Base-by-base conservation (phyloP, 1,140 invertebrate species). In the Drosophila kurseongensis region DNA sequence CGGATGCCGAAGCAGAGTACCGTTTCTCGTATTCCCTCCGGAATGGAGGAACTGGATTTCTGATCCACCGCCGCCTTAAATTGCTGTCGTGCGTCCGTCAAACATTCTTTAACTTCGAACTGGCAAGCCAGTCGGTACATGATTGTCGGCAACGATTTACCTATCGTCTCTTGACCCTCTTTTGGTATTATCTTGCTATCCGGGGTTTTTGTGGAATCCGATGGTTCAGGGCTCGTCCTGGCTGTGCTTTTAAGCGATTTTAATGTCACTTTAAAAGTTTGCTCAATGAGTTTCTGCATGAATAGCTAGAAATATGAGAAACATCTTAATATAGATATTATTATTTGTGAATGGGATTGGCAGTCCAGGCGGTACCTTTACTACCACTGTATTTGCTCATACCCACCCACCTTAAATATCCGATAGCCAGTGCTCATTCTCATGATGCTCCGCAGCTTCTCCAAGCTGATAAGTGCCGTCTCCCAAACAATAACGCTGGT, bases 1-100 rank as follows among this genome's bases (percentile, higher is more conserved):
- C 93, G 93, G 0, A 98, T 93, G 0, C 95, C 96, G 42, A 94
- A 95, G 92, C 97, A 98, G 90, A 97, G 97, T 16, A 97, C 95
- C 0, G 94, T 92, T 1, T 92, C 81, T 38, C 95, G 94, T 23
- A 97, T 92, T 90, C 97, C 96, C 61, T 94, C 94, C 1, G 96
- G 95, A 68, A 98, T 95, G 8, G 93, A 16, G 29, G 27, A 41
- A 2, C 90, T 4, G 90, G 62, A 2, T 91, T 83, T 5, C 82
- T 85, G 90, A 93, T 35, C 14, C 29, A 58, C 93, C 94, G 94
- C 95, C 41, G 93, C 76, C 16, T 93, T 76, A 88, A 95, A 95
- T 12, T 95, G 88, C 13, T 93, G 73, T 3, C 93, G 78, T 4
- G 95, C 94, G 62, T 95, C 94, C 65, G 93, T 82, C 12, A 94